These are phyloP conservation scores for Canis aureus DNA, from an alignment of 2,113 vertebrate genomes.

Conservation along the genomic window DNA sequence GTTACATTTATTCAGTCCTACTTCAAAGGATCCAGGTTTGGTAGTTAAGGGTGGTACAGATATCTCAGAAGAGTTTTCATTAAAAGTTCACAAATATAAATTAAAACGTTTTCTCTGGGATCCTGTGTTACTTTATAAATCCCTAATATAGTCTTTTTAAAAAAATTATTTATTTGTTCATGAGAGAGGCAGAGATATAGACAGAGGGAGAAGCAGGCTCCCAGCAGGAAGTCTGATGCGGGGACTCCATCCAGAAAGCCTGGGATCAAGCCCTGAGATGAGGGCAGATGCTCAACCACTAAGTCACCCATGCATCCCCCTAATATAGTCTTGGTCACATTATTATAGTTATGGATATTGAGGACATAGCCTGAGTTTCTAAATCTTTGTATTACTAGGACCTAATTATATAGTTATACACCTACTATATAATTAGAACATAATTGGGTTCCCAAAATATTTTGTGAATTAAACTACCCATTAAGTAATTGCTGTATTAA, in stretches of 20 bases:
- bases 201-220: no score
- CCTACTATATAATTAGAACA: neutral
- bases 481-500: neutral
- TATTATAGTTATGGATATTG: neutral
- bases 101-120: neutral
- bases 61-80: neutral
- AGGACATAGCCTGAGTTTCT: neutral
- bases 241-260: no score
- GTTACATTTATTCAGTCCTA: neutral
- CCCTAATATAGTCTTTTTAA: neutral
- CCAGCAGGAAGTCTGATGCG: no score
- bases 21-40: neutral
- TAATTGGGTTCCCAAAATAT: neutral
- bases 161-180: no score
- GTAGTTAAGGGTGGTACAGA: neutral
- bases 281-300: no score
- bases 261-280: no score
- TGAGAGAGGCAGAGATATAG: no score
- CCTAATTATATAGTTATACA: neutral
- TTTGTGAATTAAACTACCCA: neutral
- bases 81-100: neutral
- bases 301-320: no score
- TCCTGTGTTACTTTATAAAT: slow-evolving; percentile 7
- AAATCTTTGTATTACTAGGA: neutral
- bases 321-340: neutral